A percentile compares a stretch with the other conserved stretches of the same genome.
These are phyloP conservation scores for Euzetes globulus DNA, from an alignment of 2,888 invertebrate species.

Conservation along the genomic window DNA sequence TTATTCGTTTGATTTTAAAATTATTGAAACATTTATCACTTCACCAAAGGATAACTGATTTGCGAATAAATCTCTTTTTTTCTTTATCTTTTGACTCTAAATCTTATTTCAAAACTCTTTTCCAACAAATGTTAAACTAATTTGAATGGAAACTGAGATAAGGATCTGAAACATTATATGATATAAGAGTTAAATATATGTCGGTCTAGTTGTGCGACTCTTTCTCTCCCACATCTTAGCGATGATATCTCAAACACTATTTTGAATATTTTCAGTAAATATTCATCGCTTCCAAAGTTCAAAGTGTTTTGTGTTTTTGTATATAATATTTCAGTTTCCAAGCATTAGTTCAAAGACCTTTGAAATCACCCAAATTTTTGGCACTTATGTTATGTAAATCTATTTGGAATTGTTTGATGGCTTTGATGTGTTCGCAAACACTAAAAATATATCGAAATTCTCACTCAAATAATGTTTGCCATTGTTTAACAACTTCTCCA, in stretches of 20 bases:
- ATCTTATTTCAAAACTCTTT: neutral
- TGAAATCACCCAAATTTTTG: neutral
- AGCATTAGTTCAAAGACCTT: neutral
- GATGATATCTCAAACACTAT: neutral
- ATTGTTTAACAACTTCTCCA: neutral
- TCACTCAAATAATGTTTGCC: neutral
- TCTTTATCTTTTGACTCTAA: neutral
- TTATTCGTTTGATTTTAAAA: neutral
- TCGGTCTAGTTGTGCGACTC: neutral
- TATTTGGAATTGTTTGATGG: neutral
- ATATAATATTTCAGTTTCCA: neutral
- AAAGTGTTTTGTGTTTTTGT: slow-evolving; percentile 17
- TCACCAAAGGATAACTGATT: neutral
- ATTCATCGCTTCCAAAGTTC: neutral
- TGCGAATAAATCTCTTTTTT: neutral
- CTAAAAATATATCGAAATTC: neutral
- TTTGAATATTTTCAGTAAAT: neutral
- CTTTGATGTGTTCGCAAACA: neutral
- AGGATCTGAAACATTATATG: neutral
- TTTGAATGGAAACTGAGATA: neutral
- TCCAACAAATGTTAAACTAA: neutral
- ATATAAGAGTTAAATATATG: neutral
- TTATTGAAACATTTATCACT: neutral
- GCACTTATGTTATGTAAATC: slow-evolving; percentile 14
- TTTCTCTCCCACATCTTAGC: neutral